Base-by-base conservation (phyloP, 37 sponge, comb jelly and placozoan species). In the Ephydatia muelleri region DNA sequence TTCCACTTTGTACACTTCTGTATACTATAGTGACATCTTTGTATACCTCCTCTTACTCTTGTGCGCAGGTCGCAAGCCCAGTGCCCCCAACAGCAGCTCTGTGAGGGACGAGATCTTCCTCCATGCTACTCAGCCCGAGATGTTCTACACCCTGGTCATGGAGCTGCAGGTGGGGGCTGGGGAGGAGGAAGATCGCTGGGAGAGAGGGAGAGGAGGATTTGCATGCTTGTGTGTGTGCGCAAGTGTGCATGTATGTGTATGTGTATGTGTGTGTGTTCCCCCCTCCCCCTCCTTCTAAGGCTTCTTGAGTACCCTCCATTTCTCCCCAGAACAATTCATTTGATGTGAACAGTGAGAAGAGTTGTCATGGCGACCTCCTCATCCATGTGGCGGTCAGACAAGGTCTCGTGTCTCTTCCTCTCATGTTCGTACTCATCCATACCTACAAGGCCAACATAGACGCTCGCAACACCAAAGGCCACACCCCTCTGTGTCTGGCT, bases 401-500 rank as follows among this genome's bases (percentile, higher is more conserved):
- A 77, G 91, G 91, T 26, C 49, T 87, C 23, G 79, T 91, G 37
- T 89, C 65, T 32, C 81, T 93, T 2, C 88, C 94, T 35, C 78
- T 86, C 26, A 43, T 93, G 33, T 78, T 90, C 40, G 43, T 49
- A 5, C 74, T 93, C 38, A 73, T 87, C 31, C 70, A 72, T 34
- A 19, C 5, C 72, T 74, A 81, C 82, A 77, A 80, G 48, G 94
- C 91, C 6, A 65, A 84, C 75, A 36, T 93, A n/a, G 70, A 49
- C 37, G 14, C 70, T 0, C 47, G 27, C 19, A 80, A 93, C 49
- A 75, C 70, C 4, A 36, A 75, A 25, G 90, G 90, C 22, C 29
- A 80, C 35, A 90, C 87, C 9, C 94, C 88, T 1, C 89, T 89
- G 65, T 81, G 85, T 34, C 76, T 93, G 30, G 84, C 94, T 22